Evolutionary conservation across 2,888 invertebrate genomes (phyloP).

Genomic region (Caenorhabditis panamensis): DNA sequence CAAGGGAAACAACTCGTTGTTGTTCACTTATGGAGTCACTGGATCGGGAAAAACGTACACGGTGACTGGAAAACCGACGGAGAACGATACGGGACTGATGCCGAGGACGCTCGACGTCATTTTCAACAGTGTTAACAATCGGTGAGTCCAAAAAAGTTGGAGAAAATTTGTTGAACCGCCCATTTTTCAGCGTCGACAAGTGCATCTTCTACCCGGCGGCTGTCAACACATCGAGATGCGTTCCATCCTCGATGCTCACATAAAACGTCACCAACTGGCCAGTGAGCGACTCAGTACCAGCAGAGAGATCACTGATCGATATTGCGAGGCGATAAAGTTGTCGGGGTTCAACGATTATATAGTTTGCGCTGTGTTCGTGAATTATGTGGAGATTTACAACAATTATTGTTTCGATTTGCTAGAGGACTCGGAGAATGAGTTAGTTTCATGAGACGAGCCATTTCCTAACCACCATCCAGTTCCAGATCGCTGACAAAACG

Average conservation of each 20-base stretch:
- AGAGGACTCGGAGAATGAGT: constrained; percentile 85
- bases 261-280: constrained; percentile 52
- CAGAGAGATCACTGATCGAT: constrained; percentile 62
- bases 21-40: constrained; percentile 94
- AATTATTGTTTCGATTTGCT: constrained; percentile 96
- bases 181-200: constrained; percentile 66
- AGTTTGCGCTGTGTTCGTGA: constrained; percentile 92
- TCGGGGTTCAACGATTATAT: constrained; percentile 82
- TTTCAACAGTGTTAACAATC: constrained; percentile 91
- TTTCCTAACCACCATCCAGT: background rate
- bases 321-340: constrained; percentile 57
- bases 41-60: constrained; percentile 97
- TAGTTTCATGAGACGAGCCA: constrained; percentile 3
- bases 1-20: constrained; percentile 89
- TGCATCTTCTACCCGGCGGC: constrained; percentile 91
- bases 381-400: constrained; percentile 96
- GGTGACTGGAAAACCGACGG: constrained; percentile 87
- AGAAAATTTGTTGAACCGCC: background rate
- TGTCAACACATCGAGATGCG: constrained; percentile 94
- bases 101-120: constrained; percentile 92
- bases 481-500: constrained; percentile 57
- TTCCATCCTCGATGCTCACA: constrained; percentile 89
- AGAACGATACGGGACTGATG: constrained; percentile 89
- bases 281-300: constrained; percentile 45
- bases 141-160: constrained; percentile 84